Evolutionary conservation across 2,888 invertebrate species (phyloP).

Genomic region (Coecobrya sp.): DNA sequence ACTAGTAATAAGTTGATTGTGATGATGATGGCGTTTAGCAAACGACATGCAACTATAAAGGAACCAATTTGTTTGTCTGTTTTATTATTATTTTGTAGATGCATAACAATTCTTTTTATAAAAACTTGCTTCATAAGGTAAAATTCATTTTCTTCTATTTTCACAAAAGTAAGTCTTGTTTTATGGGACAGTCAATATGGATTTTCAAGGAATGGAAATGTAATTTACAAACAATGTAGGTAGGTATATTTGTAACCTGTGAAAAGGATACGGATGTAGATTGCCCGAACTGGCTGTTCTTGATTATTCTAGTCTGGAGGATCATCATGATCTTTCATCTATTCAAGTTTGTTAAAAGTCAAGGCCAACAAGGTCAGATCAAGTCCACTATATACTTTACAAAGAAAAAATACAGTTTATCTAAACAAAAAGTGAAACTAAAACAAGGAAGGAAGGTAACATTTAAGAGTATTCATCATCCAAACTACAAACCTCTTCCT

Average conservation of each 20-base stretch:
- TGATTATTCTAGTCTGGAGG: not conserved
- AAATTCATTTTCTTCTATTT: no score
- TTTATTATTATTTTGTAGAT: no score
- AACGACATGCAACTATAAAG: constrained; percentile 20
- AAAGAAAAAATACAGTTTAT: not conserved
- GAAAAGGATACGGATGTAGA: not conserved
- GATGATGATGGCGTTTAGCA: constrained; percentile 9
- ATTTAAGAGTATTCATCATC: constrained; percentile 34
- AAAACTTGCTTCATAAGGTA: no score
- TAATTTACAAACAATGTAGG: no score
- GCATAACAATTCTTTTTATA: no score
- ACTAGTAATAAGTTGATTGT: not conserved
- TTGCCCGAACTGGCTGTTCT: not conserved
- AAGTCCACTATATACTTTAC: not conserved
- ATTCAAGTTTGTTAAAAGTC: constrained; percentile 44
- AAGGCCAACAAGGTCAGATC: constrained; percentile 66
- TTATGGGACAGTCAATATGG: no score
- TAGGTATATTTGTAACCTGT: no score
- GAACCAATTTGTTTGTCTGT: not conserved
- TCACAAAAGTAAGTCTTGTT: no score
- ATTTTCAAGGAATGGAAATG: no score
- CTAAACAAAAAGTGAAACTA: not conserved
- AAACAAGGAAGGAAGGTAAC: not conserved
- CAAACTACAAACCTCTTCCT: not conserved
- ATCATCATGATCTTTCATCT: not conserved